A percentile compares a stretch with the other conserved stretches of the same genome.
Evolutionary conservation across 2,113 vertebrate genomes (phyloP).

Genomic region (Lepus europaeus): DNA sequence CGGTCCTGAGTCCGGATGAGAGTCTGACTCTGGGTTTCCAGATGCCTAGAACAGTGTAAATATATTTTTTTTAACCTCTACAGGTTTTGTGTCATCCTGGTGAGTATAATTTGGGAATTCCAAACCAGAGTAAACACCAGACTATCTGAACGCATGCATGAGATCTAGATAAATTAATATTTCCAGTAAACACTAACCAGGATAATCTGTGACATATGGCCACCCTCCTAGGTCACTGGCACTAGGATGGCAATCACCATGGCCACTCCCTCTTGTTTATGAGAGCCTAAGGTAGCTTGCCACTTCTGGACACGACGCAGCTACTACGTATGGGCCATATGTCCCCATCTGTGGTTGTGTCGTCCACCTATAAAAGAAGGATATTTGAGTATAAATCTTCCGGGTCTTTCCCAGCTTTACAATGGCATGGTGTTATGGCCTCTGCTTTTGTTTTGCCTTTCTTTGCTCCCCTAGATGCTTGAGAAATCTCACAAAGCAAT

Average conservation of each 20-base stretch:
- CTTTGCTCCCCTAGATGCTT: background rate
- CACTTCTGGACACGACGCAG: background rate
- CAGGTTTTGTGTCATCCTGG: background rate
- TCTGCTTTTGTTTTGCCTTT: conserved; percentile 62
- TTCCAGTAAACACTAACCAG: background rate
- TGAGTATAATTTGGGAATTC: background rate
- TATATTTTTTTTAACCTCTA: background rate
- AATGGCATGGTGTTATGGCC: background rate
- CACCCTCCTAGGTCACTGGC: background rate
- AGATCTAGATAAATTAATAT: background rate
- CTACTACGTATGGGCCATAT: background rate
- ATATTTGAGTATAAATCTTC: conserved; percentile 14
- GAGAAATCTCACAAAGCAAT: conserved; percentile 55
- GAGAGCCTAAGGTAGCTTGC: background rate
- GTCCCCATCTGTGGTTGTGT: background rate
- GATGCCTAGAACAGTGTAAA: background rate
- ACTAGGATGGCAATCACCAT: background rate
- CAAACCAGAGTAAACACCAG: background rate
- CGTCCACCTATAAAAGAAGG: conserved; percentile 31
- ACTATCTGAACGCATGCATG: background rate
- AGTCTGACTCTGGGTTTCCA: background rate
- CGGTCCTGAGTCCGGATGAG: background rate
- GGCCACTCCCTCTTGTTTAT: background rate
- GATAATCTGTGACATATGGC: background rate
- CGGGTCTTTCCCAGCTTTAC: conserved; percentile 29